These are phyloP conservation scores for Labrus mixtus DNA, from an alignment of 2,113 vertebrate genomes.

Conservation along the genomic window DNA sequence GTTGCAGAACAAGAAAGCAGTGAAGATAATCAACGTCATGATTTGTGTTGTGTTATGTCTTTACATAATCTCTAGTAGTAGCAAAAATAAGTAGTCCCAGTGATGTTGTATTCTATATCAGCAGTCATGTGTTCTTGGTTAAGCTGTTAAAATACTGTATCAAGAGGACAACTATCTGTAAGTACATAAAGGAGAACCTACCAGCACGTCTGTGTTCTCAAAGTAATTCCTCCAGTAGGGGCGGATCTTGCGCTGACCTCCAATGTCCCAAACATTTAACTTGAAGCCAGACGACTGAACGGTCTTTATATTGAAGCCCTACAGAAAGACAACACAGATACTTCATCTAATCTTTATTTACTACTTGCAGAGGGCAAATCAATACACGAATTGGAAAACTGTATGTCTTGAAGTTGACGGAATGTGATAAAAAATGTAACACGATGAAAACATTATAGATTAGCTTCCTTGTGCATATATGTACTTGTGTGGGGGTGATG, in stretches of 20 bases:
- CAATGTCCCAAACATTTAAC: constrained; percentile 96
- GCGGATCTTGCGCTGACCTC: constrained; percentile 94
- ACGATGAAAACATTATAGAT: too few species aligned
- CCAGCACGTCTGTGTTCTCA: constrained; percentile 96
- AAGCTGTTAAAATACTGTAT: too few species aligned
- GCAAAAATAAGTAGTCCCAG: too few species aligned
- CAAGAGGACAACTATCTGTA: too few species aligned
- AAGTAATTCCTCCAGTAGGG: constrained; percentile 98
- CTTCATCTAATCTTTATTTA: background rate
- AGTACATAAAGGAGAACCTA: constrained; percentile 67
- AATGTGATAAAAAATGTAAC: background rate
- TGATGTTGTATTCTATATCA: too few species aligned
- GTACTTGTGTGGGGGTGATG: constrained; percentile 94
- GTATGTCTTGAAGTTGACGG: background rate
- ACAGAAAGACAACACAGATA: constrained; percentile 26
- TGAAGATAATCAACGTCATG: background rate
- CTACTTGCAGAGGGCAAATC: background rate
- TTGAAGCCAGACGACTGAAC: constrained; percentile 95
- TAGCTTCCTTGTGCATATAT: background rate
- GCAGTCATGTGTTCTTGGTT: too few species aligned
- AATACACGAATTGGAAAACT: background rate
- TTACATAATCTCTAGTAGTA: too few species aligned
- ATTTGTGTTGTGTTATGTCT: too few species aligned
- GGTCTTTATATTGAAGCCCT: constrained; percentile 98
- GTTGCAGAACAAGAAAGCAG: too few species aligned